Evolutionary conservation across 2,113 vertebrate genomes (phyloP).

Genomic region (Gallinago media): DNA sequence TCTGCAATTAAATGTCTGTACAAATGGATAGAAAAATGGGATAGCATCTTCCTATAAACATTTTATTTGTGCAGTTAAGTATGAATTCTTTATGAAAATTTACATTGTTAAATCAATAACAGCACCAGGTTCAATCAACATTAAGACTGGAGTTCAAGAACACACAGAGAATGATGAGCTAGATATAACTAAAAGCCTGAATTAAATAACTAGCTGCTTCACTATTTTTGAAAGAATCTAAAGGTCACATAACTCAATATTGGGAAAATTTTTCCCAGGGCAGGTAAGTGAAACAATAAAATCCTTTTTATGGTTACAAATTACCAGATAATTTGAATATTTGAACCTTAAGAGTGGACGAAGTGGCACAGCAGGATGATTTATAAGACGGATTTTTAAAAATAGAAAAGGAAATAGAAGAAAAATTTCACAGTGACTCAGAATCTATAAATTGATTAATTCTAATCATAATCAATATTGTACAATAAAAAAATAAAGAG

Average conservation of each 20-base stretch:
- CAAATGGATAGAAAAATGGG: not conserved
- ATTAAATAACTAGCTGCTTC: slow-evolving; percentile 22
- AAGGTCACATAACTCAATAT: slow-evolving; percentile 29
- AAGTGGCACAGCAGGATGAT: not conserved
- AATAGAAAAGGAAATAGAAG: not conserved
- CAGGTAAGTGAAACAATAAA: slow-evolving; percentile 28
- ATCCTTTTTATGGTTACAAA: not conserved
- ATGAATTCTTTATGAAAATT: not conserved
- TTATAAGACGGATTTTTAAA: not conserved
- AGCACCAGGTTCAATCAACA: not conserved
- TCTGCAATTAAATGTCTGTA: not conserved
- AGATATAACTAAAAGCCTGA: not conserved
- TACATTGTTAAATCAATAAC: not conserved
- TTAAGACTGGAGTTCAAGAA: not conserved
- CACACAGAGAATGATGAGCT: not conserved
- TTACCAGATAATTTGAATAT: slow-evolving; percentile 35
- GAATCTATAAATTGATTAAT: not conserved
- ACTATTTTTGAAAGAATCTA: slow-evolving; percentile 8
- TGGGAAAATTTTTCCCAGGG: not conserved
- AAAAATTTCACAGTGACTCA: not conserved
- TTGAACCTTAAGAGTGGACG: not conserved
- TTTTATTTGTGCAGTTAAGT: not conserved
- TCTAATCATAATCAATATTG: not conserved
- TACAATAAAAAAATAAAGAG: not conserved
- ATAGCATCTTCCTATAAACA: not conserved